Base-by-base conservation (phyloP, 2,888 invertebrate genomes). In the Parochlus steinenii region DNA sequence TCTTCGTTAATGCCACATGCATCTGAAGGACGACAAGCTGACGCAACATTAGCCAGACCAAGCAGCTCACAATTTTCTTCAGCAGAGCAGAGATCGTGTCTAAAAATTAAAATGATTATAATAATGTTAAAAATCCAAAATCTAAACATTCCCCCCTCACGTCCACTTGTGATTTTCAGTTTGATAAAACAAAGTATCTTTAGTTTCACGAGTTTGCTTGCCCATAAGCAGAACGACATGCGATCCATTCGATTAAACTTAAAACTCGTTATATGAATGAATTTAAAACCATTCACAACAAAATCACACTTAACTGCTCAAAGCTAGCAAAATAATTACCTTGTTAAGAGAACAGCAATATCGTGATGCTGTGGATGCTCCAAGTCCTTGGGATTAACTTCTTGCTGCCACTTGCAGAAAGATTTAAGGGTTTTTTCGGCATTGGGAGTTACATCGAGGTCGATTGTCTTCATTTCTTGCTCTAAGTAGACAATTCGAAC, bases 1-100 rank as follows among this genome's bases (percentile, higher is more conserved):
- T 76, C 75, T 52, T 75, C 73, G 48, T 73, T 74, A 48, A 76
- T 69, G 43, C 68, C 70, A 52, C 74, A 75, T 38, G 69, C 65
- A 41, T 67, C 58, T 41, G 67, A 53, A 10, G 65, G 62, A 42
- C 69, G 67, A 51, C 75, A 76, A 51, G 73, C 69, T 5, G 69
- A 65, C 4, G 71, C 69, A 29, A 74, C 67, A 51, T 71, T 71
- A n/a, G 75, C 74, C 41, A 75, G 57, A 6, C 76, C 76, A 46
- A 73, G 57, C 5, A 74, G 67, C 39, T 63, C 64, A 46, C 68
- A 69, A 41, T 54, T 50, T 40, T 62, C 60, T 26, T 43, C 43
- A 33, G 51, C 47, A 10, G 62, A 56, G 44, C 69, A 69, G 40
- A 69, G 60, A 47, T 69, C 67, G 46, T 65, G 60, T 45, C 68